phyloP scores from a whole-genome alignment of 2,113 vertebrate species.

The Typhlomys cinereus region DNA sequence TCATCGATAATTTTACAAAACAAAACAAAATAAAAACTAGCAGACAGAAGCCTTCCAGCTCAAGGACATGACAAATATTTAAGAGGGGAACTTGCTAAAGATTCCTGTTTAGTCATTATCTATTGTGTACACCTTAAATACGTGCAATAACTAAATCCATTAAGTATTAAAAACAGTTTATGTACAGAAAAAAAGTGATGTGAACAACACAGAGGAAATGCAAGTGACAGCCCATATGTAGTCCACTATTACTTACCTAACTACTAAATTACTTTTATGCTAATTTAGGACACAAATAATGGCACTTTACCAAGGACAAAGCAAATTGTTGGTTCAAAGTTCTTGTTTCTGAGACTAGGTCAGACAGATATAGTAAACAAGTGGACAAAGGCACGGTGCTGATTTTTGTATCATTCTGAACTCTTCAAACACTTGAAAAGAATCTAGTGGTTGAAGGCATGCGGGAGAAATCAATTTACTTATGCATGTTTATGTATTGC shows the following conservation, averaged over 20 bases:
- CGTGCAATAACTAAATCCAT: background rate
- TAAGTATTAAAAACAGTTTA: background rate
- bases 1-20: background rate
- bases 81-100: background rate
- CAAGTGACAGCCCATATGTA: background rate
- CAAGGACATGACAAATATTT: background rate
- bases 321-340: constrained; percentile 53
- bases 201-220: constrained; percentile 17
- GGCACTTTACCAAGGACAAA: constrained; percentile 31
- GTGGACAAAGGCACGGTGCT: background rate
- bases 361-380: background rate
- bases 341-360: constrained; percentile 33
- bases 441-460: background rate
- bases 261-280: constrained; percentile 22
- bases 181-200: background rate
- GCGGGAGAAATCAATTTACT: background rate
- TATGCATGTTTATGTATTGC: no score
- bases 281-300: constrained; percentile 61
- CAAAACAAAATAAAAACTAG: background rate
- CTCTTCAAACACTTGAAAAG: background rate
- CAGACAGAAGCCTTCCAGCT: background rate
- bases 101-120: background rate
- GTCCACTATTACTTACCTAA: constrained; percentile 16
- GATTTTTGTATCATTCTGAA: background rate
- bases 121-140: background rate